Conservation (phyloP, 2,113 vertebrate genomes). For the Rhipidura dahli region DNA sequence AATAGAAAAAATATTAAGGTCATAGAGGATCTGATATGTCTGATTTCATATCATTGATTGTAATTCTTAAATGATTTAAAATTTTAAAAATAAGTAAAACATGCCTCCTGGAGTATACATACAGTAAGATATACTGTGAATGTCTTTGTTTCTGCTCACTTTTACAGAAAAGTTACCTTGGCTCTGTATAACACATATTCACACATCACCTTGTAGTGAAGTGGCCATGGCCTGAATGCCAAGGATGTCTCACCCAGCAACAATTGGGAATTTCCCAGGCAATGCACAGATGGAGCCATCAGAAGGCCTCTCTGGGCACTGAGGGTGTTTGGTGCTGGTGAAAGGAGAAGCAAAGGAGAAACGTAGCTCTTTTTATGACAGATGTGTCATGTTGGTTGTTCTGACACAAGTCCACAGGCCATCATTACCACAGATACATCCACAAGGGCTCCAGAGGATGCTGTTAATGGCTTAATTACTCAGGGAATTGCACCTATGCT, state of each 20-base stretch:
- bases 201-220: fast-evolving
- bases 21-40: background rate
- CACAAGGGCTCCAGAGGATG: background rate
- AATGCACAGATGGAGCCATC: fast-evolving
- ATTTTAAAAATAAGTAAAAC: background rate
- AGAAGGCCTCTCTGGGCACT: background rate
- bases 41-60: background rate
- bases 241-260: background rate
- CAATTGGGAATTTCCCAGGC: background rate
- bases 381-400: background rate
- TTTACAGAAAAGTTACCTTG: background rate
- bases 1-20: background rate
- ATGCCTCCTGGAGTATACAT: background rate
- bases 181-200: background rate
- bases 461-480: background rate
- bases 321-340: background rate
- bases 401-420: background rate
- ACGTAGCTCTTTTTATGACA: background rate
- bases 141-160: background rate
- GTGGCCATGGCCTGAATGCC: background rate
- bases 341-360: background rate
- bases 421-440: background rate
- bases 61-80: background rate
- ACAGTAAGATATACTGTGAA: background rate
- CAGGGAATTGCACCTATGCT: background rate